A percentile compares a stretch with the other conserved stretches of the same genome.
Evolutionary conservation across 1,140 invertebrate species (phyloP).

Genomic region (Drosophila takahashii): DNA sequence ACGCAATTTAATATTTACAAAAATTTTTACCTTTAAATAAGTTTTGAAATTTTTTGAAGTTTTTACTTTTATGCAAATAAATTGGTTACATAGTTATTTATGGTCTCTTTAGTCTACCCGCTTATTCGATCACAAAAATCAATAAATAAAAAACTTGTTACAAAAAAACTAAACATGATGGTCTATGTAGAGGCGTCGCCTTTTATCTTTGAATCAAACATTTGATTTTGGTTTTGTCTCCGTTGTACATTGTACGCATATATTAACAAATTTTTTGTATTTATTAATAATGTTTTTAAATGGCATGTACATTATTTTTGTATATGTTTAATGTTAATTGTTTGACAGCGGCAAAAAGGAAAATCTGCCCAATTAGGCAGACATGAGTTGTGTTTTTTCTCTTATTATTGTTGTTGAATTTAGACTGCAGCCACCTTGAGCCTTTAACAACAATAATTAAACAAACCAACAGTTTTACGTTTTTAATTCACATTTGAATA

Average conservation of each 20-base stretch:
- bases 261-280: constrained; percentile 4
- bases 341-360: constrained; percentile 46
- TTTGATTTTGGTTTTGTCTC: constrained; percentile 15
- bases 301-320: constrained; percentile 19
- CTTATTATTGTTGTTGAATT: constrained; percentile 46
- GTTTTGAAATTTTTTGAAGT: not conserved
- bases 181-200: constrained; percentile 4
- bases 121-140: constrained; percentile 1
- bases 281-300: constrained; percentile 32
- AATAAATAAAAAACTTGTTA: constrained; percentile 15
- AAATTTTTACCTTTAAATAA: too few species aligned
- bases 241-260: constrained; percentile 9
- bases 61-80: not conserved
- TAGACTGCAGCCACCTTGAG: constrained; percentile 50
- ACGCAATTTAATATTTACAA: not conserved
- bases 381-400: constrained; percentile 48
- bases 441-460: constrained; percentile 43
- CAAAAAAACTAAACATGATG: constrained; percentile 15
- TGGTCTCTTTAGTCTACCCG: not conserved
- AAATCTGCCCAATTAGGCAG: constrained; percentile 69
- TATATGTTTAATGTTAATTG: constrained; percentile 46
- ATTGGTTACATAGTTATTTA: not conserved
- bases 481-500: constrained; percentile 54
- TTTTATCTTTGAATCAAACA: constrained; percentile 28
- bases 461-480: constrained; percentile 40